These are phyloP conservation scores for Oxycera nigricornis DNA, from an alignment of 2,888 invertebrate genomes.

Conservation along the genomic window DNA sequence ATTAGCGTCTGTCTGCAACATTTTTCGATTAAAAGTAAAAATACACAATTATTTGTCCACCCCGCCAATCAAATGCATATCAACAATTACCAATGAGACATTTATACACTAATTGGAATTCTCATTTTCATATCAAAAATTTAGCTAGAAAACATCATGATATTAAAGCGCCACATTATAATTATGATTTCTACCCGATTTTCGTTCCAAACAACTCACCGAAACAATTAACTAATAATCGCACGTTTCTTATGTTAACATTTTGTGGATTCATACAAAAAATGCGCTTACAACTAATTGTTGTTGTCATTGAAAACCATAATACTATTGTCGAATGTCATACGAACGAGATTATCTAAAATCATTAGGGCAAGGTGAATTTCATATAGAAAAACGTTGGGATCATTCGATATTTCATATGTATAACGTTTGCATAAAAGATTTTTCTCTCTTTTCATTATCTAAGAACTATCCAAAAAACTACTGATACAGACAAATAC, in stretches of 20 bases:
- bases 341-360: neutral
- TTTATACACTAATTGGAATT: too few relatives aligned
- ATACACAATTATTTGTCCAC: too few relatives aligned
- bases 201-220: too few relatives aligned
- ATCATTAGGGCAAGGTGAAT: neutral
- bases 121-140: too few relatives aligned
- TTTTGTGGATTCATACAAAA: conserved; percentile 26
- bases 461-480: neutral
- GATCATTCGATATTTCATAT: neutral
- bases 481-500: neutral
- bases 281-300: neutral
- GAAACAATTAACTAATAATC: too few relatives aligned
- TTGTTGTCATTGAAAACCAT: conserved; percentile 2
- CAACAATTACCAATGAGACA: too few relatives aligned
- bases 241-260: neutral
- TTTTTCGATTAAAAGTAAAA: too few relatives aligned
- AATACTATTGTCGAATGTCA: conserved; percentile 37
- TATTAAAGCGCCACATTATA: too few relatives aligned
- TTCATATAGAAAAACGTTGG: neutral
- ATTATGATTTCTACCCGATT: too few relatives aligned
- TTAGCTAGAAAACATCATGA: too few relatives aligned
- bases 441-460: neutral
- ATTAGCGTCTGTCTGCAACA: too few relatives aligned
- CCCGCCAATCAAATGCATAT: too few relatives aligned
- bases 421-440: neutral